Base-by-base conservation (phyloP, 2,797 vertebrate species). In the Scolopax bukidnonensis region DNA sequence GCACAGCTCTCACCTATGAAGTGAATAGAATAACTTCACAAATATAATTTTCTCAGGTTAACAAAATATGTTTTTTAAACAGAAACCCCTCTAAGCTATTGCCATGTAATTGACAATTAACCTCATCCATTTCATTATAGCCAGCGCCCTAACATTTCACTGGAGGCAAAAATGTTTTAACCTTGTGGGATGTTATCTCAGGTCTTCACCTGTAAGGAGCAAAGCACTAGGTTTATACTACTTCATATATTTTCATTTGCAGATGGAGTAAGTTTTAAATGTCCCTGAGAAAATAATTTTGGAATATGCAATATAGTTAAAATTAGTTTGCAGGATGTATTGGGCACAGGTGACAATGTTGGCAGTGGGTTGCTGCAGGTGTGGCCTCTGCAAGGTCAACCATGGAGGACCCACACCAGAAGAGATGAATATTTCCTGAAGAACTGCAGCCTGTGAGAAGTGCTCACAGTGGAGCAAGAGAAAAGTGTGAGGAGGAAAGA, bases 21-120 rank as follows among this genome's bases (percentile, higher is more conserved):
- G 28, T 79, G 67, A 94, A 19, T n/a, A 86, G 90, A 92, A 64
- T 73, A 89, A 53, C 19, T 78, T 67, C 15, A 73, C 16, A 82
- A 38, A 48, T 16, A 64, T 33, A 2, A 41, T 87, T 94, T 95
- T 89, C 19, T 76, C 12, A 73, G 36, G 23, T 61, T 91, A 92
- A 61, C 16, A 84, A 76, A 92, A 61, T 33, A 70, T 1, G 6
- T 1, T 24, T 84, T 84, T 92, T 65, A 61, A 84, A n/a, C 41
- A 75, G 63, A 94, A 83, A 45, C 3, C 28, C 33, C 50, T 85
- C 27, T 83, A 84, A 69, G 41, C 45, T 79, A 57, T 76, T 79
- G 32, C 32, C 14, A 8, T 38, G 38, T 50, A 76, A 87, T 36
- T 64, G 56, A 5, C 67, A 79, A 96, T 89, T 91, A 92, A 82